phyloP scores from a whole-genome alignment of 2,113 vertebrate species.

The Podarcis cretensis region DNA sequence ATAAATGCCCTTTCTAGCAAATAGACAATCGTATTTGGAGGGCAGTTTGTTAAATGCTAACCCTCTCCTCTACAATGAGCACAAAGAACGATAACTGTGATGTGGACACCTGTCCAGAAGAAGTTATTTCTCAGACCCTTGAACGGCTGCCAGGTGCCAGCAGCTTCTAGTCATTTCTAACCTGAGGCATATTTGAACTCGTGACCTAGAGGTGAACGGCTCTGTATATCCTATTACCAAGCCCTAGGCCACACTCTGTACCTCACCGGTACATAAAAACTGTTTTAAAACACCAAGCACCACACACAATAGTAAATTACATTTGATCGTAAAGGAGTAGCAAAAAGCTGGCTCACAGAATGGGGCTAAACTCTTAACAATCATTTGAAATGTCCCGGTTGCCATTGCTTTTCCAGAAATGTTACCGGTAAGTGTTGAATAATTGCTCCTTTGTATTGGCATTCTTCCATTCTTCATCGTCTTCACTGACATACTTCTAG shows the following conservation, averaged over 20 bases:
- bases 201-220: constrained; percentile 43
- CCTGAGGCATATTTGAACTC: constrained; percentile 45
- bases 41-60: neutral
- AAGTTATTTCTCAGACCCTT: neutral
- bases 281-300: neutral
- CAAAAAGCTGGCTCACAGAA: neutral
- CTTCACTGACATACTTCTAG: constrained; percentile 32
- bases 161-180: constrained; percentile 42
- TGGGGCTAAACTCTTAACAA: accelerated
- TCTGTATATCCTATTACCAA: constrained; percentile 43
- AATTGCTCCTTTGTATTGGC: neutral
- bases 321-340: neutral
- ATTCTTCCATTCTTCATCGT: neutral
- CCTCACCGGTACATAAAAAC: constrained; percentile 30
- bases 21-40: neutral
- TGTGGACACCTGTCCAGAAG: neutral
- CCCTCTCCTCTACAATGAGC: neutral
- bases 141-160: constrained; percentile 47
- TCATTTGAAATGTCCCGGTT: neutral
- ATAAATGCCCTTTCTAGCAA: neutral
- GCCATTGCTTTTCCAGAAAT: neutral
- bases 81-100: neutral
- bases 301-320: neutral
- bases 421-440: neutral
- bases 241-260: constrained; percentile 14